Conservation (phyloP, 2,888 invertebrate genomes). For the Leptopterna dolabrata region DNA sequence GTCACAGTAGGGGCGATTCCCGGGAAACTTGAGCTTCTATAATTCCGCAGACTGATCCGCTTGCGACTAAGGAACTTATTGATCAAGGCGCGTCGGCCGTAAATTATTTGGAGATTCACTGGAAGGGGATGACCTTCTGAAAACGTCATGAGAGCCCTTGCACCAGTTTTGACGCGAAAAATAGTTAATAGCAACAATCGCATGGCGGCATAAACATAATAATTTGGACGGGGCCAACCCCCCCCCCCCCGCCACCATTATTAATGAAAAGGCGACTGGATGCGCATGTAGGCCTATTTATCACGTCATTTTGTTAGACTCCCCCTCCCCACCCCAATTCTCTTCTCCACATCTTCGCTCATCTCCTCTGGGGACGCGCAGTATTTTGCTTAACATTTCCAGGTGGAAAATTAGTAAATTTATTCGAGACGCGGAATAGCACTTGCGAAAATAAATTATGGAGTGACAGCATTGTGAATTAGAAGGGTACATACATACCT, state of each 20-base stretch:
- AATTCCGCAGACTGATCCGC: background rate
- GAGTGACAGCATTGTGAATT: too few relatives aligned
- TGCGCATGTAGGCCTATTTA: background rate
- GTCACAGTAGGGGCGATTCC: background rate
- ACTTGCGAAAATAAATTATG: too few relatives aligned
- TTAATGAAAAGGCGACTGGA: background rate
- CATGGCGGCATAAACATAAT: background rate
- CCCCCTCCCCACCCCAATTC: too few relatives aligned
- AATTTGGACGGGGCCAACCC: background rate
- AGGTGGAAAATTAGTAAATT: too few relatives aligned
- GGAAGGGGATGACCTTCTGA: background rate
- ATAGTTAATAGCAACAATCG: background rate
- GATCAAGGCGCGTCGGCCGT: background rate
- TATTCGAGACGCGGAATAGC: too few relatives aligned
- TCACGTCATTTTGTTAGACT: background rate
- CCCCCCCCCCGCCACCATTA: background rate
- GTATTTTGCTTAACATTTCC: too few relatives aligned
- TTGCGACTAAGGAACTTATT: background rate
- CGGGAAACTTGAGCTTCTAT: background rate
- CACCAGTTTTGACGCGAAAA: background rate
- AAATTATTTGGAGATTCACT: background rate
- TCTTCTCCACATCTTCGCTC: too few relatives aligned
- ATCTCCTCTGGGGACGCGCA: too few relatives aligned
- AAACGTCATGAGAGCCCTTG: background rate
- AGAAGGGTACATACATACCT: too few relatives aligned